phyloP scores from a whole-genome alignment of 2,113 vertebrate species.

The Numida meleagris region DNA sequence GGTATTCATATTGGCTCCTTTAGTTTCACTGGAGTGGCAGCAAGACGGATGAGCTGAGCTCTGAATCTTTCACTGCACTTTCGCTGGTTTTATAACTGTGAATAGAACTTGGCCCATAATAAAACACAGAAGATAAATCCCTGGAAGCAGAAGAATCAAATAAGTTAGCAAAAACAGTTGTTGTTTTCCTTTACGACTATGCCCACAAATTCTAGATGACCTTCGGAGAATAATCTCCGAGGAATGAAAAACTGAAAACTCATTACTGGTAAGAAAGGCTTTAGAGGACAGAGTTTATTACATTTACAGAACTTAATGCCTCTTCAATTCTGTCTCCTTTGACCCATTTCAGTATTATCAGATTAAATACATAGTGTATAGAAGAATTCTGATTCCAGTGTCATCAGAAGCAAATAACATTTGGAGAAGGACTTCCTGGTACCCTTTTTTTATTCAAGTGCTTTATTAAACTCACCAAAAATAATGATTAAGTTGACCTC shows the following conservation, averaged over 20 bases:
- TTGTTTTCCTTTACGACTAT: neutral
- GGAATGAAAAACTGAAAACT: constrained; percentile 35
- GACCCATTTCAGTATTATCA: constrained; percentile 13
- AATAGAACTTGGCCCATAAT: neutral
- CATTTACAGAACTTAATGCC: constrained; percentile 55
- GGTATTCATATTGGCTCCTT: neutral
- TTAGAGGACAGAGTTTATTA: constrained; percentile 52
- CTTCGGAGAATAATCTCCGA: constrained; percentile 35
- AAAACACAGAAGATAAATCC: neutral
- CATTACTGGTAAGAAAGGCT: constrained; percentile 44
- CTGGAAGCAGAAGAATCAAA: neutral
- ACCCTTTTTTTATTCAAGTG: neutral
- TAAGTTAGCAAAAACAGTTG: neutral
- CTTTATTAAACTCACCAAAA: constrained; percentile 31
- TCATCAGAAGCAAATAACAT: constrained; percentile 29
- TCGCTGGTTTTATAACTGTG: neutral
- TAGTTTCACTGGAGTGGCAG: neutral
- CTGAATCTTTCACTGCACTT: neutral
- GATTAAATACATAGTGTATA: constrained; percentile 41
- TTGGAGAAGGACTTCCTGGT: constrained; percentile 18
- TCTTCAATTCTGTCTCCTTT: constrained; percentile 44
- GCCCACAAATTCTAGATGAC: neutral
- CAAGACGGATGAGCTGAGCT: neutral
- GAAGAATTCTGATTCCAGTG: constrained; percentile 26
- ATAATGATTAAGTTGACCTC: neutral